Base-by-base conservation (phyloP, 2,888 invertebrate species). In the Acrobasis repandana region DNA sequence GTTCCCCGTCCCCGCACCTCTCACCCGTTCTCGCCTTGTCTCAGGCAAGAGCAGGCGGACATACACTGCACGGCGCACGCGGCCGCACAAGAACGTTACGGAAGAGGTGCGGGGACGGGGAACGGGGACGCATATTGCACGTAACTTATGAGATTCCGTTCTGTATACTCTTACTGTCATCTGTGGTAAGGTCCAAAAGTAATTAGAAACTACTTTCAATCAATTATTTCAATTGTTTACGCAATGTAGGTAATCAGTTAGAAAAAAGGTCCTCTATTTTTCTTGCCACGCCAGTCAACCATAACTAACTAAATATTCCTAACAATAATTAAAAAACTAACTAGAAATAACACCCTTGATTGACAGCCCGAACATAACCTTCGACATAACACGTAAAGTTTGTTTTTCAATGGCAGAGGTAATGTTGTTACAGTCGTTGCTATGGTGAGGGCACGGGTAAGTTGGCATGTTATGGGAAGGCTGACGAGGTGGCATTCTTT, bases 381-480 rank as follows among this genome's bases (percentile, higher is more conserved):
- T 38, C 15, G 20, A 1, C 4, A 34, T 11, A 38, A 8, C 11
- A 54, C 38, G 54, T 54, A 38, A 54, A 20, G 18, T 2, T 38
- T 11, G 18, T 5, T 20, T 38, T 54, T 18, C 54, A 38, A 20
- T 54, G 38, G 38, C 38, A 38, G 20, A 54, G n/a, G 52, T 60
- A 48, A 28, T 68, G 68, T 71, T 69, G 72, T 64, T 67, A 64
- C 63, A 20, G 34, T 5, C 2, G 69, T 73, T 62, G 52, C 70
- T 57, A 70, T 66, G 66, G 62, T 54, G 52, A 71, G 69, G 52
- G 43, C 6, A 20, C 18, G 36, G 38, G 10, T 36, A 43, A 54
- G 38, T 18, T 20, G 20, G 20, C 11, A 18, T 8, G 11, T 9
- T n/a, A 20, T 54, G n/a, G n/a, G n/a, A n/a, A 38, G 18, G 33